These are phyloP conservation scores for Enteromius anoplus DNA, from an alignment of 2,797 vertebrate species.

Conservation along the genomic window DNA sequence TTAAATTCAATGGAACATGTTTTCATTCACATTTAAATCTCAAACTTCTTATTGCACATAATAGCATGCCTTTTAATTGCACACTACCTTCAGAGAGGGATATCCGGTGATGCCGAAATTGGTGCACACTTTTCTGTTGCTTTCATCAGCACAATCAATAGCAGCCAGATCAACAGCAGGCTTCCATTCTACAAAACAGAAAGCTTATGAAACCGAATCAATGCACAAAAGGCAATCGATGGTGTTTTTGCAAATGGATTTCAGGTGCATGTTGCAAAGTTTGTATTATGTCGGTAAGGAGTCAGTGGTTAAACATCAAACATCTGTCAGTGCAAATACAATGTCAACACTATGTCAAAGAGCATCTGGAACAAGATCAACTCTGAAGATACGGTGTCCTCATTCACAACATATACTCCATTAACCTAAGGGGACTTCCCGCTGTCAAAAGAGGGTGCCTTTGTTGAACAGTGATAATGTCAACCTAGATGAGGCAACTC, in stretches of 20 bases:
- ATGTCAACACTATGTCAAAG: slow-evolving; percentile 3
- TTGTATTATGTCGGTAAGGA: not conserved
- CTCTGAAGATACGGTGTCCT: not conserved
- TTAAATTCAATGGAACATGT: not conserved
- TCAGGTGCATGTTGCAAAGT: not conserved
- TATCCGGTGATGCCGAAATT: slow-evolving; percentile 78
- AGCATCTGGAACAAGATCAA: not conserved
- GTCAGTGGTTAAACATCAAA: slow-evolving; percentile 1
- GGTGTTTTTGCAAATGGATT: not conserved
- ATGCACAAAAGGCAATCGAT: not conserved
- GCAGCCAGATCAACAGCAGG: slow-evolving; percentile 84
- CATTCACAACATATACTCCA: slow-evolving; percentile 66
- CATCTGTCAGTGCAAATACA: not conserved
- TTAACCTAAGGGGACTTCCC: slow-evolving; percentile 56
- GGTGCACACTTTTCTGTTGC: slow-evolving; percentile 76
- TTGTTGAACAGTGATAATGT: not conserved
- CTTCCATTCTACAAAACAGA: slow-evolving; percentile 83
- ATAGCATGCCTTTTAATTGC: not conserved
- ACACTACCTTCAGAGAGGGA: slow-evolving; percentile 84
- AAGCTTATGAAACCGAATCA: not conserved
- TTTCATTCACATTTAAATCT: not conserved
- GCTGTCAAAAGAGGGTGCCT: not conserved
- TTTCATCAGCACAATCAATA: slow-evolving; percentile 82
- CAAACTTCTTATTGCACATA: not conserved
- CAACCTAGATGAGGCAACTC: not conserved